Evolutionary conservation across 53 echinoderm and acorn worm genomes (phyloP).

Genomic region (Astropecten irregularis): DNA sequence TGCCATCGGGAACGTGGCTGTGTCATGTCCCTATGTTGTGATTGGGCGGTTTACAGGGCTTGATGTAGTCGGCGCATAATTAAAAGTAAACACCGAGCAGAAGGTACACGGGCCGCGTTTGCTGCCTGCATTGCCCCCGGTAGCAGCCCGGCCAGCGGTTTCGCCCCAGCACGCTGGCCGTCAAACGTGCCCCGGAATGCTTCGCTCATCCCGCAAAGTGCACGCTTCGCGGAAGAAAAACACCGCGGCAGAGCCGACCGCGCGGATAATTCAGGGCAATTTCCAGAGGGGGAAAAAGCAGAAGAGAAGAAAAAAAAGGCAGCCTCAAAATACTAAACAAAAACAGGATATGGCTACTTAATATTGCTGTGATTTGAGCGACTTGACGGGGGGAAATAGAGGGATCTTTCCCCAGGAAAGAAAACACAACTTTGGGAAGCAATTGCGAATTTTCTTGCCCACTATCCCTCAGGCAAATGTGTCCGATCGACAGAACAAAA

Average conservation of each 20-base stretch:
- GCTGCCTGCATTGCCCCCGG: conserved; percentile 23
- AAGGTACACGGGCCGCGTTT: neutral
- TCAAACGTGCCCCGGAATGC: conserved; percentile 39
- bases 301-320: no score
- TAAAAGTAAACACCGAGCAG: conserved; percentile 64
- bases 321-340: no score
- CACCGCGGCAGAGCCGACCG: conserved; percentile 29
- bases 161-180: conserved; percentile 30
- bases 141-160: conserved; percentile 6
- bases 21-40: conserved; percentile 37
- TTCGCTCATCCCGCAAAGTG: neutral
- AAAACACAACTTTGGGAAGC: conserved; percentile 39
- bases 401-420: neutral
- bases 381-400: neutral
- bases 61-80: conserved; percentile 61
- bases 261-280: conserved; percentile 40
- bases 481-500: no score
- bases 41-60: conserved; percentile 15
- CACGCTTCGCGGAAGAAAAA: conserved; percentile 18
- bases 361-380: conserved; percentile 27
- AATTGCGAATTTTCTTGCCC: conserved; percentile 15
- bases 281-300: conserved; percentile 7
- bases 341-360: conserved; percentile 33
- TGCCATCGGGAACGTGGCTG: conserved; percentile 26
- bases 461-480: no score